Conservation (phyloP, 2,888 invertebrate genomes). For the Sycophila texana region DNA sequence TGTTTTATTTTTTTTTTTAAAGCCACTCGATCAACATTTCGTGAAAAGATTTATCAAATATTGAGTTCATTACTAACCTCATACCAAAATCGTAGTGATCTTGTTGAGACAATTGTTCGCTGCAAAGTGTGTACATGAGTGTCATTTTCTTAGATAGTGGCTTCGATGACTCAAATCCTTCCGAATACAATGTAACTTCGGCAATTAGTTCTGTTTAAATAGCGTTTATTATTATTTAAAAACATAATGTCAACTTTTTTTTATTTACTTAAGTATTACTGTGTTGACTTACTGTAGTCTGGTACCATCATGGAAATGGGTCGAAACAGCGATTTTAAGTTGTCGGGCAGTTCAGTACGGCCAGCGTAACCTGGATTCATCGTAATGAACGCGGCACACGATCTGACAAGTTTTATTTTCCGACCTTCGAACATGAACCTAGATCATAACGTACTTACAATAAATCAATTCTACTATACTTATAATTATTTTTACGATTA, state of each 20-base stretch:
- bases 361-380: constrained; percentile 97
- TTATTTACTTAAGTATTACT: neutral
- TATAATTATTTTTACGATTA: neutral
- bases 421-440: constrained; percentile 94
- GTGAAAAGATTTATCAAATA: too few relatives aligned
- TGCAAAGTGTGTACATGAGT: constrained; percentile 93
- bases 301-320: constrained; percentile 96
- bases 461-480: neutral
- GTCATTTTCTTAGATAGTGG: constrained; percentile 93
- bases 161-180: constrained; percentile 93
- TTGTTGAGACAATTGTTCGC: constrained; percentile 93
- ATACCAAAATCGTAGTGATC: constrained; percentile 96
- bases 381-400: constrained; percentile 91
- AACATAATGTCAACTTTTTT: neutral
- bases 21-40: too few relatives aligned
- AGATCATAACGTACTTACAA: constrained; percentile 8
- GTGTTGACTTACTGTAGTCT: constrained; percentile 84
- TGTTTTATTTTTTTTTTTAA: too few relatives aligned
- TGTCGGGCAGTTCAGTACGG: constrained; percentile 91
- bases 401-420: constrained; percentile 87
- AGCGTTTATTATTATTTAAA: neutral
- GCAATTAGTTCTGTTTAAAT: constrained; percentile 83
- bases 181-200: constrained; percentile 94
- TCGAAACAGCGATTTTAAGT: constrained; percentile 90
- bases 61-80: constrained; percentile 73